A percentile compares a stretch with the other conserved stretches of the same genome.
Evolutionary conservation across 2,888 invertebrate genomes (phyloP).

Genomic region (Morpho helenor): DNA sequence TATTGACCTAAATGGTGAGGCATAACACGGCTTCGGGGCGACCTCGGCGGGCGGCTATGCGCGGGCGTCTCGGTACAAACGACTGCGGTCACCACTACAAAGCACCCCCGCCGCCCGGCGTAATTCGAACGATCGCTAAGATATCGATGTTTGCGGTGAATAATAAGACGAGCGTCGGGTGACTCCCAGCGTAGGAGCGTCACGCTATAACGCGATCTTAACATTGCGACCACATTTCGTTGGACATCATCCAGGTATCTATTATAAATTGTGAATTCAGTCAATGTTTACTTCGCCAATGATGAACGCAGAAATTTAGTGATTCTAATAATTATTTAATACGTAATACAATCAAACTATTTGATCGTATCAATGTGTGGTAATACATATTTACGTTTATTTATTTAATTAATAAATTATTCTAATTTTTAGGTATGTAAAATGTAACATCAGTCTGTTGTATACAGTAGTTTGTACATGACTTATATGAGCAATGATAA

Average conservation of each 20-base stretch:
- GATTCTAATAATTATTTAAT: slow-evolving; percentile 1
- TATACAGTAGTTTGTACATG: too few relatives aligned
- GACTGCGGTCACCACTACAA: slow-evolving; percentile 66
- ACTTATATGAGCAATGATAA: too few relatives aligned
- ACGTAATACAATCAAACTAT: neutral
- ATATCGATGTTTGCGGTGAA: slow-evolving; percentile 75
- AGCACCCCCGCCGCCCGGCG: slow-evolving; percentile 57
- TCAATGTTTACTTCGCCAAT: slow-evolving; percentile 3
- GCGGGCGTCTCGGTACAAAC: slow-evolving; percentile 65
- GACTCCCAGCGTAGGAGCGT: slow-evolving; percentile 41
- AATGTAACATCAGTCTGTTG: too few relatives aligned
- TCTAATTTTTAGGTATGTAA: too few relatives aligned
- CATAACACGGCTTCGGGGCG: slow-evolving; percentile 66
- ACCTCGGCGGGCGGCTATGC: slow-evolving; percentile 62
- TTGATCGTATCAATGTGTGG: too few relatives aligned
- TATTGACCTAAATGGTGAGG: slow-evolving; percentile 66
- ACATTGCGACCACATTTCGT: slow-evolving; percentile 25
- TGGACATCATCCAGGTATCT: slow-evolving; percentile 65
- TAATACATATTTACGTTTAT: too few relatives aligned
- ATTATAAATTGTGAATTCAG: slow-evolving; percentile 42
- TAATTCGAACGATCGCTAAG: slow-evolving; percentile 67
- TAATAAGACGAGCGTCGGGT: slow-evolving; percentile 56
- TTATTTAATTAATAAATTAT: too few relatives aligned
- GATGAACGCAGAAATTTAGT: slow-evolving; percentile 1
- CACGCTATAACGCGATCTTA: slow-evolving; percentile 19